A percentile compares a stretch with the other conserved stretches of the same genome.
Conservation (phyloP, 2,888 invertebrate species). For the Diachrysia chrysitis region DNA sequence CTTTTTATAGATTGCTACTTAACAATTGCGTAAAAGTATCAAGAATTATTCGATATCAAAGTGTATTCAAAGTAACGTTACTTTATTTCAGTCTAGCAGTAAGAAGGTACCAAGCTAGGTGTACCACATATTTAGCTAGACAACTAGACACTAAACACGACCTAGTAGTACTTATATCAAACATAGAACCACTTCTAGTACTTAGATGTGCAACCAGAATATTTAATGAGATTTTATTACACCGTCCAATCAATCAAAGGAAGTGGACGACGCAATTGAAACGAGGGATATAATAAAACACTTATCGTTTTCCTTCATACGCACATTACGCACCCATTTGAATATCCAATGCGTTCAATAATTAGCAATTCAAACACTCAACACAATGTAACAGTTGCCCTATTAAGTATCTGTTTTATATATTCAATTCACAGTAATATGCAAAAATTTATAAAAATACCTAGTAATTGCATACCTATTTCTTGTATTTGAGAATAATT, state of each 20-base stretch:
- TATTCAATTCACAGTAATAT: slow-evolving; percentile 37
- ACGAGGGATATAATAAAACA: slow-evolving; percentile 48
- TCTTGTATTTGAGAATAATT: slow-evolving; percentile 27
- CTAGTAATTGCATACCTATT: slow-evolving; percentile 14
- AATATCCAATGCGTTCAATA: slow-evolving; percentile 59
- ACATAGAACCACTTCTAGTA: neutral
- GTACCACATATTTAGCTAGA: no score
- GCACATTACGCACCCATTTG: slow-evolving; percentile 49
- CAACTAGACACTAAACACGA: no score
- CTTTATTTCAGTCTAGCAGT: neutral
- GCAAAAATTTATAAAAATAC: slow-evolving; percentile 35
- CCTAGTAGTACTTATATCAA: neutral
- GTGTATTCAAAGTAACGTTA: neutral
- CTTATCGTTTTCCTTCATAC: slow-evolving; percentile 49
- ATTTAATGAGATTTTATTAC: neutral
- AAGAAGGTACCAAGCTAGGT: neutral
- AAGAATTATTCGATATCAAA: no score
- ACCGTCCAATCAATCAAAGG: slow-evolving; percentile 31
- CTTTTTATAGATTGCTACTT: no score
- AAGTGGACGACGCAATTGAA: slow-evolving; percentile 36
- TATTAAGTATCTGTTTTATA: slow-evolving; percentile 21
- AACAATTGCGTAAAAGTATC: neutral
- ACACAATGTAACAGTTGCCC: slow-evolving; percentile 37
- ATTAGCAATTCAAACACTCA: slow-evolving; percentile 54
- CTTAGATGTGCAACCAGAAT: neutral